Conservation (phyloP, 2,113 vertebrate genomes). For the Gopherus evgoodei region DNA sequence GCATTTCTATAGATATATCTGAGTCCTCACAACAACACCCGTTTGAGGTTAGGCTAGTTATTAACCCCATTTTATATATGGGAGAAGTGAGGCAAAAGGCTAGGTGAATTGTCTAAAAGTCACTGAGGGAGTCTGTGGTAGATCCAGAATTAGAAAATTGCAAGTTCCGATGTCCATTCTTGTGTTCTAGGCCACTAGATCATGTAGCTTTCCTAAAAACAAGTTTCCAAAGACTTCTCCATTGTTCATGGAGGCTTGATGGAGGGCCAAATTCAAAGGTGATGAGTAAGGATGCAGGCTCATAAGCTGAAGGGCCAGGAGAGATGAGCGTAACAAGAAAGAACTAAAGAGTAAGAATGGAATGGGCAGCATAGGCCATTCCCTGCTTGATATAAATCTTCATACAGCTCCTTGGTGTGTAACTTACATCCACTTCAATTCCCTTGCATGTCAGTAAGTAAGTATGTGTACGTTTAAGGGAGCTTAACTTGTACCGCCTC, state of each 20-base stretch:
- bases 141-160: background rate
- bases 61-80: background rate
- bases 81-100: background rate
- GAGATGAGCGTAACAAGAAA: background rate
- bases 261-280: background rate
- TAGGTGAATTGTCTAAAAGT: background rate
- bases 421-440: background rate
- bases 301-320: background rate
- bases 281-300: background rate
- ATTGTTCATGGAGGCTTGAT: background rate
- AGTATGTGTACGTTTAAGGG: background rate
- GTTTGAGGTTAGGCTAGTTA: background rate
- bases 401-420: background rate
- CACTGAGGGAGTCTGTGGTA: background rate
- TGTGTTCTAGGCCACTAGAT: background rate
- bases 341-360: background rate
- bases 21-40: background rate
- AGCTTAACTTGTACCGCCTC: rapidly evolving
- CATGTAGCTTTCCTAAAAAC: background rate
- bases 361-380: background rate
- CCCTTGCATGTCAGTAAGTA: background rate
- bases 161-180: background rate
- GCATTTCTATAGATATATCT: background rate
- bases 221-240: background rate
- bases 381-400: background rate